These are phyloP conservation scores for Himalopsyche japonica DNA, from an alignment of 2,888 invertebrate species.

Conservation along the genomic window DNA sequence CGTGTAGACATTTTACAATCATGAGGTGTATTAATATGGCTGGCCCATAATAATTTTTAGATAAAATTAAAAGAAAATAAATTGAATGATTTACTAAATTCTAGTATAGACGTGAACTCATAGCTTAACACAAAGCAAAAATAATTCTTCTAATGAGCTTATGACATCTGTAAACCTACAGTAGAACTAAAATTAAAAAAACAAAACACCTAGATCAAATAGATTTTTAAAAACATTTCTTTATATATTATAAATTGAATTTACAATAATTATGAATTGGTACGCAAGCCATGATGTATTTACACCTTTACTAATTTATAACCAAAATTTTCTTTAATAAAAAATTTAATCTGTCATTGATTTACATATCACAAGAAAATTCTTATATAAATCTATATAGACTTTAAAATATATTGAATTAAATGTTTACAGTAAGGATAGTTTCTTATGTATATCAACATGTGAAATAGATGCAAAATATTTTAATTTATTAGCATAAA, in stretches of 20 bases:
- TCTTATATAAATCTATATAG: neutral
- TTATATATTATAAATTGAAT: too few species aligned
- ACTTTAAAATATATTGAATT: neutral
- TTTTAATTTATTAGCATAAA: neutral
- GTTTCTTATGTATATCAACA: neutral
- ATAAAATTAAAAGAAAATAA: neutral
- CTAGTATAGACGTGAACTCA: slow-evolving; percentile 12
- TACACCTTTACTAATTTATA: too few species aligned
- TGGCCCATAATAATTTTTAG: slow-evolving; percentile 32
- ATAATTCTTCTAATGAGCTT: slow-evolving; percentile 35
- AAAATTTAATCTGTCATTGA: too few species aligned
- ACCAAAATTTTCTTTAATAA: too few species aligned
- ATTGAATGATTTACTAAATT: slow-evolving; percentile 9
- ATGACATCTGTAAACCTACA: slow-evolving; percentile 16
- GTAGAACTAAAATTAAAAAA: neutral
- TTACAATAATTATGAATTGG: too few species aligned
- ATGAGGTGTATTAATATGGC: slow-evolving; percentile 24
- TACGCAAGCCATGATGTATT: too few species aligned
- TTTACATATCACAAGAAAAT: too few species aligned
- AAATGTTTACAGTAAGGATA: neutral
- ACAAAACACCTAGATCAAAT: neutral
- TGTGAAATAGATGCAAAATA: neutral
- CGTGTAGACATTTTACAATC: slow-evolving; percentile 14
- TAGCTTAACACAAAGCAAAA: neutral
- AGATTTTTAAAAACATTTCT: neutral